Percentiles rank a stretch among this genome's conserved stretches.
Conservation (phyloP, 2,888 invertebrate genomes). For the Steinernema hermaphroditum region DNA sequence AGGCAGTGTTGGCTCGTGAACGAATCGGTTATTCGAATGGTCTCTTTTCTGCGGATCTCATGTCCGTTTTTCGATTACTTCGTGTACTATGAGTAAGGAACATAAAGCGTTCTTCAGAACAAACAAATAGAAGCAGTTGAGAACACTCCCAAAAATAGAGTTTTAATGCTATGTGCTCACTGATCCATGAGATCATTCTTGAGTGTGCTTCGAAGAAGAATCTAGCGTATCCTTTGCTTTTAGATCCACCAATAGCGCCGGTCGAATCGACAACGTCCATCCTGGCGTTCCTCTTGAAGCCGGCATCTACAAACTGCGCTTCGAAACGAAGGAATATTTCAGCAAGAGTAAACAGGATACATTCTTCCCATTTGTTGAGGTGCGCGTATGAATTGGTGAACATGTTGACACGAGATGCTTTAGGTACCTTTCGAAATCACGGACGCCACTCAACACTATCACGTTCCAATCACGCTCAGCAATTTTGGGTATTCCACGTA, state of each 20-base stretch:
- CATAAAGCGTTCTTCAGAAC: no score
- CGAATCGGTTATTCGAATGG: no score
- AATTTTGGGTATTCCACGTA: conserved; percentile 62
- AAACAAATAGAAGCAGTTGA: no score
- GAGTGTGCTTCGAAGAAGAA: no score
- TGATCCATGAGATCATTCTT: no score
- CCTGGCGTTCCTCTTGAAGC: conserved; percentile 44
- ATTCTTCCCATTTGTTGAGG: conserved; percentile 58
- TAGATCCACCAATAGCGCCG: conserved; percentile 52
- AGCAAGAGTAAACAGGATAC: conserved; percentile 39
- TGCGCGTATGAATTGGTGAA: conserved; percentile 28
- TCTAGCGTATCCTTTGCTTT: no score
- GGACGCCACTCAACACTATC: conserved; percentile 53
- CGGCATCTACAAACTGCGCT: conserved; percentile 51
- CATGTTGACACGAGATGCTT: background rate
- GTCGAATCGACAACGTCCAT: conserved; percentile 53
- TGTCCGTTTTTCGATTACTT: no score
- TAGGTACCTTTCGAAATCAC: conserved; percentile 52
- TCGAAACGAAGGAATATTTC: conserved; percentile 50
- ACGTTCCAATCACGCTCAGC: conserved; percentile 58
- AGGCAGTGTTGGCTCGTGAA: no score
- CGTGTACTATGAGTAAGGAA: no score
- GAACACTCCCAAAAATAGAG: no score
- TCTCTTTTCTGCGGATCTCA: no score
- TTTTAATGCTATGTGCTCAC: no score